Evolutionary conservation across 2,797 vertebrate species (phyloP), one percentile per base, ranked within the genome.

Genomic region (Epinephelus awoara): DNA sequence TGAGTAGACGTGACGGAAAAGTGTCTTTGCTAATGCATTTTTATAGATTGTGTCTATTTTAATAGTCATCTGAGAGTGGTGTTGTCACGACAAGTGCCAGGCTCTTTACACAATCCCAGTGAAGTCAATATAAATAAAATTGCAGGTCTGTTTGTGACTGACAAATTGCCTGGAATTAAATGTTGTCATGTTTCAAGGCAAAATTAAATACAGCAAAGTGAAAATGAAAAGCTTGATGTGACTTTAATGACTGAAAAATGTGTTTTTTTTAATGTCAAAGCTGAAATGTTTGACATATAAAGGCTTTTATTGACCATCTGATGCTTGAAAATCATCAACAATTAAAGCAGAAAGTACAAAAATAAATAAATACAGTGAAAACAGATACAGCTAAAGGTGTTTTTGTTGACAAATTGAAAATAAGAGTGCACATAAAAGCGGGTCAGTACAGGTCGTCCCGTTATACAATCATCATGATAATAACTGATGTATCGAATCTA

Each of bases 281-380:
- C 18, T 23, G 14, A 68, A 23, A 58, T 38, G 67, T 51, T 25
- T 42, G 9, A 21, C 42, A 62, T n/a, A 47, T 61, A n/a, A 29
- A 29, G 59, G 11, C 0, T 40, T 85, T 84, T 63, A 82, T 71
- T 79, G 23, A 72, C 10, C 34, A 54, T 57, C 2, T 34, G 42
- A 67, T 21, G 25, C 12, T 51, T 5, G 10, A 38, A 73, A 21
- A 76, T 44, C 12, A 58, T 56, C n/a, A 40, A n/a, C 0, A 71
- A 58, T 21, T 59, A 44, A 38, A 78, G 71, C 72, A 69, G 0
- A 57, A 56, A 57, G 23, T 75, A 80, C 5, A 77, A 69, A 81
- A 78, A 58, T 67, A 75, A 89, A 88, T 85, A 75, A 79, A 76
- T 61, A 71, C 27, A 57, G 8, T 40, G 7, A 70, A 59, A 76